These are phyloP conservation scores for Erythrocebus patas DNA, from an alignment of 2,113 vertebrate species.

Conservation along the genomic window DNA sequence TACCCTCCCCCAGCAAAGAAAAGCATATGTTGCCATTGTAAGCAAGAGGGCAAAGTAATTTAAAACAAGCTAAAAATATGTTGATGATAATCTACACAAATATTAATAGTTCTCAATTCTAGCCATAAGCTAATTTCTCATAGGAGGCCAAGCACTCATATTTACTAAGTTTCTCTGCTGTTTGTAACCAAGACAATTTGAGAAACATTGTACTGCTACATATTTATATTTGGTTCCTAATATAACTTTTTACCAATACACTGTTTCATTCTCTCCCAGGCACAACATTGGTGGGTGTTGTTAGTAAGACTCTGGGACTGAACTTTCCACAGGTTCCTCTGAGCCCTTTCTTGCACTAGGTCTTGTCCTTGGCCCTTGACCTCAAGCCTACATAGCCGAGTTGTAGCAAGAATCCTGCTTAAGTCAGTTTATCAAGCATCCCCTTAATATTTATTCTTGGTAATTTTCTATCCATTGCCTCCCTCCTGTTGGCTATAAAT, in stretches of 20 bases:
- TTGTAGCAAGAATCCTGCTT: not conserved
- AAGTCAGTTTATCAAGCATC: not conserved
- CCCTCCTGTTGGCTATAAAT: not conserved
- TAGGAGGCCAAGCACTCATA: not conserved
- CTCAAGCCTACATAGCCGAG: fast-evolving
- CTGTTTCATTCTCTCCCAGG: not conserved
- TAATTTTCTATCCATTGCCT: not conserved
- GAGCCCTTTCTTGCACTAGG: not conserved
- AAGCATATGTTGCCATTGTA: not conserved
- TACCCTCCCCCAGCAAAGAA: not conserved
- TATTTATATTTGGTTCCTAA: not conserved
- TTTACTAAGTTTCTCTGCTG: not conserved
- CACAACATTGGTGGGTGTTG: not conserved
- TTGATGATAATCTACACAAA: not conserved
- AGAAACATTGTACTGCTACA: not conserved
- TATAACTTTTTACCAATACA: not conserved
- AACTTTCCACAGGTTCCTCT: not conserved
- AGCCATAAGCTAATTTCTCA: not conserved
- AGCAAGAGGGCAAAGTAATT: not conserved
- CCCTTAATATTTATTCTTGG: not conserved
- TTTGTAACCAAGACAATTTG: not conserved
- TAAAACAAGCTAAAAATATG: not conserved
- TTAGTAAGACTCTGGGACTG: not conserved
- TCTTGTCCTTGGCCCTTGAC: not conserved
- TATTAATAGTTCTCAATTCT: not conserved